Evolutionary conservation across 2,888 invertebrate species (phyloP).

Genomic region (Clitarchus hookeri): DNA sequence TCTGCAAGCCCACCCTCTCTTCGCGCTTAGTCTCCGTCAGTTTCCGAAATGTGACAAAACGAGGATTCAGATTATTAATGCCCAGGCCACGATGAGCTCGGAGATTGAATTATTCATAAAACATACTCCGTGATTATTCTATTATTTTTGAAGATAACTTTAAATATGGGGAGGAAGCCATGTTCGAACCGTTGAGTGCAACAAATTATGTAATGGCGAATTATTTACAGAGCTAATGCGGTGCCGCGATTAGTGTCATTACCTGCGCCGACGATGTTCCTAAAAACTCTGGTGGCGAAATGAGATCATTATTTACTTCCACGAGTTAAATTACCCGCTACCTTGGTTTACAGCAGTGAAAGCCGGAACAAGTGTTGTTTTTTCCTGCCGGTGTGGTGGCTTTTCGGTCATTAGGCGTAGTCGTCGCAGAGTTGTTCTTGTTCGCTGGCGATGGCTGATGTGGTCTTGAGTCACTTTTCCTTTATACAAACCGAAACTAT

Average conservation of each 20-base stretch:
- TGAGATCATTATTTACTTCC: background rate
- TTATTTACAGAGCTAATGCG: background rate
- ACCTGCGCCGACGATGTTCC: background rate
- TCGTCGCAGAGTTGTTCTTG: too few relatives aligned
- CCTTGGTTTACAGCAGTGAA: background rate
- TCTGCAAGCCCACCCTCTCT: too few relatives aligned
- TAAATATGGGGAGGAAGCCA: background rate
- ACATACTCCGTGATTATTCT: too few relatives aligned
- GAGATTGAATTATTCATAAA: too few relatives aligned
- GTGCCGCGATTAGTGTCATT: background rate
- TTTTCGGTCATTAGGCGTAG: background rate
- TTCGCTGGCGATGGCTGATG: too few relatives aligned
- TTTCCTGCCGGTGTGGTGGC: background rate
- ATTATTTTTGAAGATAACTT: background rate
- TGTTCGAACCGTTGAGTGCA: background rate
- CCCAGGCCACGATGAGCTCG: too few relatives aligned
- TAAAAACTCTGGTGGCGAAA: background rate
- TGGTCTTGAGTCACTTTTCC: too few relatives aligned
- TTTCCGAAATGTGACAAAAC: too few relatives aligned
- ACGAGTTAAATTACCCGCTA: background rate
- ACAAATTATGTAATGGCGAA: background rate
- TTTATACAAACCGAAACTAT: too few relatives aligned
- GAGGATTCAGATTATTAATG: too few relatives aligned
- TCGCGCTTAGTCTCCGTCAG: too few relatives aligned
- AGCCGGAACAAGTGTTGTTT: background rate